Evolutionary conservation across 2,888 invertebrate species (phyloP).

Genomic region (Thysanoteuthis rhombus): DNA sequence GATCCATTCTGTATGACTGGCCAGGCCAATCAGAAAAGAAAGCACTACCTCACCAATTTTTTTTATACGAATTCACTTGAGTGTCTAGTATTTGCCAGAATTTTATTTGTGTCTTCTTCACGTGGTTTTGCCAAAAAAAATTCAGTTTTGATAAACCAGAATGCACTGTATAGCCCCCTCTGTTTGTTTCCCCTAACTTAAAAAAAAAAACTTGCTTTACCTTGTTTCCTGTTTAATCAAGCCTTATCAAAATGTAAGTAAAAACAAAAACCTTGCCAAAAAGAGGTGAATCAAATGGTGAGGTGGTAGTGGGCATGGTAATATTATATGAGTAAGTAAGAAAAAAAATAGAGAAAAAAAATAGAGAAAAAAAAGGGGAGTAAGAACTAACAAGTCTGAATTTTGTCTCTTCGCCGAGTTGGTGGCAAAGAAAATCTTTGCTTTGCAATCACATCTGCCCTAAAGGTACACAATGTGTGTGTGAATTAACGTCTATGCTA

Average conservation of each 20-base stretch:
- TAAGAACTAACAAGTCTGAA: constrained; percentile 1
- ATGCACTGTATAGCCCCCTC: background rate
- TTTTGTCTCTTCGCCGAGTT: background rate
- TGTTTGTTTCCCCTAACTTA: background rate
- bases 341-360: background rate
- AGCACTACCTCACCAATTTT: background rate
- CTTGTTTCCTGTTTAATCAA: background rate
- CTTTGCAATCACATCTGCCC: constrained; percentile 27
- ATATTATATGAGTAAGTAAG: background rate
- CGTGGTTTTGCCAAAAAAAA: background rate
- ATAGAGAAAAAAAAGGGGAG: background rate
- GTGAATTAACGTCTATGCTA: constrained; percentile 17
- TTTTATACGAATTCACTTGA: background rate
- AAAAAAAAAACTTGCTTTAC: background rate
- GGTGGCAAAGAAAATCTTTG: background rate
- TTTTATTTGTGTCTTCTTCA: background rate
- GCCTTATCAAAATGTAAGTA: background rate
- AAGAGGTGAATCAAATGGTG: background rate
- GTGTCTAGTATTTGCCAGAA: background rate
- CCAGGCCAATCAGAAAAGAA: background rate
- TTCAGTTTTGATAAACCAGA: background rate
- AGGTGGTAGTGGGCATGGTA: background rate
- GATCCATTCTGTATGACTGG: background rate
- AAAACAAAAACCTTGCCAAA: background rate
- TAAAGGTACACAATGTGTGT: constrained; percentile 25